A percentile compares a stretch with the other conserved stretches of the same genome.
These are phyloP conservation scores for Ectemnius cavifrons DNA, from an alignment of 2,888 invertebrate species.

Conservation along the genomic window DNA sequence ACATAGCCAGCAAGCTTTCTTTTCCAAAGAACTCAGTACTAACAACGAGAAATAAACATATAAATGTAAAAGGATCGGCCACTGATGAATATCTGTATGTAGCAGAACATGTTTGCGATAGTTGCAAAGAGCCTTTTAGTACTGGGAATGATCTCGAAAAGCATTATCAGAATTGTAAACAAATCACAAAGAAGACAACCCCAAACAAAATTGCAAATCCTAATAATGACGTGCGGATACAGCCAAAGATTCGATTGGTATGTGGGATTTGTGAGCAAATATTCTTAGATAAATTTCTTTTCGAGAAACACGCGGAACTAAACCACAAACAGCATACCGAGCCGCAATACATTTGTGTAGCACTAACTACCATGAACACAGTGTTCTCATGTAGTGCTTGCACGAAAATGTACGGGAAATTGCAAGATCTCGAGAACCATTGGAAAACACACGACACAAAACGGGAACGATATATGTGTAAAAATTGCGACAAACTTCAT, in stretches of 20 bases:
- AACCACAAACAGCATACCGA: constrained; percentile 13
- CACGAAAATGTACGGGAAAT: constrained; percentile 22
- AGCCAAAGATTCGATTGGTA: constrained; percentile 13
- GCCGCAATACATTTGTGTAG: constrained; percentile 32
- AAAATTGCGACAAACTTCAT: constrained; percentile 12
- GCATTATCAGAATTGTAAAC: constrained; percentile 3
- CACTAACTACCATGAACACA: constrained; percentile 16
- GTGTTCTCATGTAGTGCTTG: constrained; percentile 63
- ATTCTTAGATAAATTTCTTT: constrained; percentile 37
- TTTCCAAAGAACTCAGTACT: constrained; percentile 66
- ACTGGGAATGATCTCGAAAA: constrained; percentile 46
- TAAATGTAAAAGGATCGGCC: not conserved
- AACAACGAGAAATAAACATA: constrained; percentile 5
- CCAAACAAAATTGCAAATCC: not conserved
- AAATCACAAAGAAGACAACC: not conserved
- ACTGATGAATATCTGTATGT: constrained; percentile 64
- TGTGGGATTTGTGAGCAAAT: constrained; percentile 54
- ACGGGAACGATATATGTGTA: constrained; percentile 26
- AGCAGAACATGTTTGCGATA: constrained; percentile 68
- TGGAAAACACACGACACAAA: constrained; percentile 45
- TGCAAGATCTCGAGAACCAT: constrained; percentile 56
- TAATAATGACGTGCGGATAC: not conserved
- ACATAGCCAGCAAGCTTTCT: constrained; percentile 65
- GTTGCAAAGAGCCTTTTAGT: constrained; percentile 61
- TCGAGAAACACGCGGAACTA: constrained; percentile 44